Evolutionary conservation across 2,113 vertebrate genomes (phyloP).

Genomic region (Polyodon spathula): DNA sequence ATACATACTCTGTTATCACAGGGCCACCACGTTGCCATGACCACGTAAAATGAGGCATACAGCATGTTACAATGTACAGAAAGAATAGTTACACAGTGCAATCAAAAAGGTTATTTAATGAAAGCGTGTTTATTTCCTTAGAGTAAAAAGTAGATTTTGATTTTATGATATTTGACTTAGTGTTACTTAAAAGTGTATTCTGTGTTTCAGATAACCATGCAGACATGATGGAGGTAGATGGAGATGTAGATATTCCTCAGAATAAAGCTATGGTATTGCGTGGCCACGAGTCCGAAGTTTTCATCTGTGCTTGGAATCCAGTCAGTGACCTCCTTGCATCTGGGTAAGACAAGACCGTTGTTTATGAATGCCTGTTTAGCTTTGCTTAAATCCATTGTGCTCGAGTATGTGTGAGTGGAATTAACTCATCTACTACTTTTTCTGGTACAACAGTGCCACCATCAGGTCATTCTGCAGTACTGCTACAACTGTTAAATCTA

Average conservation of each 20-base stretch:
- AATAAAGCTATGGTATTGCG: constrained; percentile 94
- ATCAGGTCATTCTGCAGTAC: neutral
- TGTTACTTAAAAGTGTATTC: neutral
- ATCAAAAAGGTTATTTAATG: too few relatives aligned
- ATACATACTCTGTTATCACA: too few relatives aligned
- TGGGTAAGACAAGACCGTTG: constrained; percentile 58
- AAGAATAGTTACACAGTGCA: too few relatives aligned
- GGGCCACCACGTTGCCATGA: too few relatives aligned
- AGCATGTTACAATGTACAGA: too few relatives aligned
- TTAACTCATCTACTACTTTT: neutral
- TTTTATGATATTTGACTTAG: neutral
- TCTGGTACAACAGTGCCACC: neutral
- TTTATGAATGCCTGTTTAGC: too few relatives aligned
- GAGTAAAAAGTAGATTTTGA: too few relatives aligned
- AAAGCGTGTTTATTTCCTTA: too few relatives aligned
- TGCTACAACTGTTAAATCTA: neutral
- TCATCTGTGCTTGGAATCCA: constrained; percentile 98
- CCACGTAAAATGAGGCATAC: too few relatives aligned
- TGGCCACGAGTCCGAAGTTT: constrained; percentile 93
- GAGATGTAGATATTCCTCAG: constrained; percentile 91
- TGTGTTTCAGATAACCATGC: constrained; percentile 79
- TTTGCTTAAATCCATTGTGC: too few relatives aligned
- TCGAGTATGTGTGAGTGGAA: neutral
- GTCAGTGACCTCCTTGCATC: constrained; percentile 91
- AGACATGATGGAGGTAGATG: constrained; percentile 97